Evolutionary conservation across 1,140 invertebrate genomes (phyloP).

Genomic region (Limonius californicus): DNA sequence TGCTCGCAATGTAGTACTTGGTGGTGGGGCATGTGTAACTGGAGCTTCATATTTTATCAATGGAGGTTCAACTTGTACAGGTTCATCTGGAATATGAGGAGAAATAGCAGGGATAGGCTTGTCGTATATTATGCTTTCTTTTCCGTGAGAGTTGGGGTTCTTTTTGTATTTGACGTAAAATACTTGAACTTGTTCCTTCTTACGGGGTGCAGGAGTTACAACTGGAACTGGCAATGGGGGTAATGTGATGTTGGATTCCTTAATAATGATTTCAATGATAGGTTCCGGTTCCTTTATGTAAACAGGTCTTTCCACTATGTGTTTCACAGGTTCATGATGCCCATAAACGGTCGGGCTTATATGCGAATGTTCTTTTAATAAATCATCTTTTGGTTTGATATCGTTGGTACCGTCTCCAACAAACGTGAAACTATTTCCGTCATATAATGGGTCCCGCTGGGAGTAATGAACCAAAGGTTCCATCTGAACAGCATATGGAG

Average conservation of each 20-base stretch:
- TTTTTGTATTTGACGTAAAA: conserved; percentile 89
- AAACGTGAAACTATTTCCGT: conserved; percentile 50
- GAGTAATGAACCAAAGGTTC: conserved; percentile 75
- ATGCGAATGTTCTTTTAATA: conserved; percentile 47
- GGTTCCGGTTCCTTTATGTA: conserved; percentile 78
- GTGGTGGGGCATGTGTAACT: conserved; percentile 51
- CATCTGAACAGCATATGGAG: conserved; percentile 75
- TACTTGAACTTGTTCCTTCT: conserved; percentile 80
- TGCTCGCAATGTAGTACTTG: conserved; percentile 71
- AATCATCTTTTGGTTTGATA: conserved; percentile 52
- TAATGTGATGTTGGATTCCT: conserved; percentile 78
- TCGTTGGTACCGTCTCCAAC: conserved; percentile 51
- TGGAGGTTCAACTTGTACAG: conserved; percentile 53
- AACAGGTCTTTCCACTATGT: conserved; percentile 51
- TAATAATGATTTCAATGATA: conserved; percentile 88
- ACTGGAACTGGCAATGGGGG: conserved; percentile 56
- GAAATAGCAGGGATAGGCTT: conserved; percentile 69
- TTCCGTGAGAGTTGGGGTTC: conserved; percentile 61
- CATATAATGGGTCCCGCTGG: conserved; percentile 70
- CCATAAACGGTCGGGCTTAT: conserved; percentile 49
- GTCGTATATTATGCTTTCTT: conserved; percentile 72
- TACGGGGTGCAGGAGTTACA: conserved; percentile 54
- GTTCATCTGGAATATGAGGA: conserved; percentile 59
- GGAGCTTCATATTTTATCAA: conserved; percentile 39
- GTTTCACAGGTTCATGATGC: conserved; percentile 47